Evolutionary conservation across 2,113 vertebrate species (phyloP).

Genomic region (Platysteira castanea): DNA sequence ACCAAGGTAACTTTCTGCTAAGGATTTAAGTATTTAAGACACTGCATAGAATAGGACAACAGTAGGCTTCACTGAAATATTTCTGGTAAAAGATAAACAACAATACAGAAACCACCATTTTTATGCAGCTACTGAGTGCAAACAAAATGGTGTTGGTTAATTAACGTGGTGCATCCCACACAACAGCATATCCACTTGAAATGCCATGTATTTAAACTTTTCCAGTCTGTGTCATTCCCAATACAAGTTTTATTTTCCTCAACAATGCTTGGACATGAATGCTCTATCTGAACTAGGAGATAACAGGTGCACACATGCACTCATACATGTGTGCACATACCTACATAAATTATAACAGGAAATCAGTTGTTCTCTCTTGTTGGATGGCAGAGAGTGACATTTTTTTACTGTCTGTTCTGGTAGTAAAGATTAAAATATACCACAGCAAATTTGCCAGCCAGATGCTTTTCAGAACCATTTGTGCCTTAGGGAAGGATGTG

Average conservation of each 20-base stretch:
- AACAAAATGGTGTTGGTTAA: neutral
- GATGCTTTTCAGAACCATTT: neutral
- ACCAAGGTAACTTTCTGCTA: neutral
- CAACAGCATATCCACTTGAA: neutral
- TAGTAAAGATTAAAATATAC: neutral
- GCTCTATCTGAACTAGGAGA: neutral
- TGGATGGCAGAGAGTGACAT: accelerated
- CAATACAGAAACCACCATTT: neutral
- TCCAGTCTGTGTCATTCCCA: neutral
- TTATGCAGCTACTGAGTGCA: neutral
- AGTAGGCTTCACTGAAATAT: neutral
- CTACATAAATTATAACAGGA: neutral
- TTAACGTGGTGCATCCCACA: neutral
- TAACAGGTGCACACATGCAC: accelerated
- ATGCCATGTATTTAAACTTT: neutral
- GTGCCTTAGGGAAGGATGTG: neutral
- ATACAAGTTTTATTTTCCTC: neutral
- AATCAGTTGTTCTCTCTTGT: neutral
- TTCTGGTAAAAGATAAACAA: neutral
- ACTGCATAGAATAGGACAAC: neutral
- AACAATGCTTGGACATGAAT: neutral
- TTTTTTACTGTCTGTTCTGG: neutral
- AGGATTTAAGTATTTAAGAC: neutral
- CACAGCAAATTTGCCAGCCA: neutral
- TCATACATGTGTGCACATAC: no score